Evolutionary conservation across 2,888 invertebrate species (phyloP).

Genomic region (Pediacus dermestoides): DNA sequence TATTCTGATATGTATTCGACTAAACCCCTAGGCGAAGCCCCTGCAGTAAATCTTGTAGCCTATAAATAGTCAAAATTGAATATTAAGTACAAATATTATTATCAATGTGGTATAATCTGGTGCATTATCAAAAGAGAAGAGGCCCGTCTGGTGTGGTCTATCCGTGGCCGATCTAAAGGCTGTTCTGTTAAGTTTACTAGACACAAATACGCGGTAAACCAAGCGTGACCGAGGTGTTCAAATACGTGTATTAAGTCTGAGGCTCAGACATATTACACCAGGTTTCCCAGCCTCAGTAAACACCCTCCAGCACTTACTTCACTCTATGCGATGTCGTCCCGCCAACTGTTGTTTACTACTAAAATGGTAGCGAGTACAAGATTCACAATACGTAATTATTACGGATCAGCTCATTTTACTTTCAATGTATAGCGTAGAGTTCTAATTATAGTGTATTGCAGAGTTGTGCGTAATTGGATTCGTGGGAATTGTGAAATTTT

Average conservation of each 20-base stretch:
- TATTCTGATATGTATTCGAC: too few relatives aligned
- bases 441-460: conserved; percentile 28
- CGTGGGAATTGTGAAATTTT: conserved; percentile 29
- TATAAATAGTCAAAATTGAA: too few relatives aligned
- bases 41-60: too few relatives aligned
- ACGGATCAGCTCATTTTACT: conserved; percentile 26
- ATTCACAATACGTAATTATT: conserved; percentile 26
- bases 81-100: too few relatives aligned
- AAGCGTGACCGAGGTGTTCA: conserved; percentile 15
- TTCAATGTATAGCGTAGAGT: conserved; percentile 20
- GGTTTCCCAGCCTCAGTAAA: conserved; percentile 11
- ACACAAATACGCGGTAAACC: conserved; percentile 12
- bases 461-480: conserved; percentile 28
- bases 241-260: conserved; percentile 13
- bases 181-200: too few relatives aligned
- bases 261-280: conserved; percentile 9
- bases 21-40: too few relatives aligned
- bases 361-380: conserved; percentile 22
- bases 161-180: too few relatives aligned
- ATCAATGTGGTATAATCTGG: too few relatives aligned
- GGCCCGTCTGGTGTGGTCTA: too few relatives aligned
- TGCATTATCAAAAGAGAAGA: too few relatives aligned
- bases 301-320: conserved; percentile 1
- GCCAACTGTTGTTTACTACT: conserved; percentile 15
- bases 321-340: neutral